phyloP scores from a whole-genome alignment of 1,140 invertebrate species.

The Idris sp. region DNA sequence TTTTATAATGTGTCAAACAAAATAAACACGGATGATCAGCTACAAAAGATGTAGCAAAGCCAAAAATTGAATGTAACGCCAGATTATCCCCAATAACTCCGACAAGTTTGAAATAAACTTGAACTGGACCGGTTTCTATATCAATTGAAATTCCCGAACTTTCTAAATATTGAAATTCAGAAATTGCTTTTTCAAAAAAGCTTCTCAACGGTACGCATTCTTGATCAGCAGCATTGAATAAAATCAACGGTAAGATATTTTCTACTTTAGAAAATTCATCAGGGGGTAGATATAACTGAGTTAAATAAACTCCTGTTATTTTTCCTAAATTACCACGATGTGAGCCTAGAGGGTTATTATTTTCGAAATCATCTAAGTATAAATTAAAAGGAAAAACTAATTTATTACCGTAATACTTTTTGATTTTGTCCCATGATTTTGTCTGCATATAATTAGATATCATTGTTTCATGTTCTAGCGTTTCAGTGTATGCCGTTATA shows the following conservation, averaged over 20 bases:
- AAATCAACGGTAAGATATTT: slow-evolving; percentile 58
- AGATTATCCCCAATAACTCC: slow-evolving; percentile 1
- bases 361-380: too few species aligned
- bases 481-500: too few species aligned
- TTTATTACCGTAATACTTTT: too few species aligned
- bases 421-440: too few species aligned
- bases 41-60: not conserved
- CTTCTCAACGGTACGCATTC: slow-evolving; percentile 12
- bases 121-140: not conserved
- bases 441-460: too few species aligned
- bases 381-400: too few species aligned
- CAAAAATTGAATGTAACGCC: not conserved
- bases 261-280: not conserved
- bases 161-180: slow-evolving; percentile 14
- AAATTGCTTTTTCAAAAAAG: not conserved
- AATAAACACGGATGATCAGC: slow-evolving; percentile 18
- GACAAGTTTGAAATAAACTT: slow-evolving; percentile 28
- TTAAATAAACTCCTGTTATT: slow-evolving; percentile 61
- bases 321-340: slow-evolving; percentile 1
- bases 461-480: too few species aligned
- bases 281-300: slow-evolving; percentile 46
- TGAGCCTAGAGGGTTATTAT: too few species aligned
- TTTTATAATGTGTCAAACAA: slow-evolving; percentile 14
- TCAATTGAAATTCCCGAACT: slow-evolving; percentile 6
- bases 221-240: slow-evolving; percentile 64